A percentile compares a stretch with the other conserved stretches of the same genome.
phyloP scores from a whole-genome alignment of 2,113 vertebrate genomes.

The Chloroceryle aenea region DNA sequence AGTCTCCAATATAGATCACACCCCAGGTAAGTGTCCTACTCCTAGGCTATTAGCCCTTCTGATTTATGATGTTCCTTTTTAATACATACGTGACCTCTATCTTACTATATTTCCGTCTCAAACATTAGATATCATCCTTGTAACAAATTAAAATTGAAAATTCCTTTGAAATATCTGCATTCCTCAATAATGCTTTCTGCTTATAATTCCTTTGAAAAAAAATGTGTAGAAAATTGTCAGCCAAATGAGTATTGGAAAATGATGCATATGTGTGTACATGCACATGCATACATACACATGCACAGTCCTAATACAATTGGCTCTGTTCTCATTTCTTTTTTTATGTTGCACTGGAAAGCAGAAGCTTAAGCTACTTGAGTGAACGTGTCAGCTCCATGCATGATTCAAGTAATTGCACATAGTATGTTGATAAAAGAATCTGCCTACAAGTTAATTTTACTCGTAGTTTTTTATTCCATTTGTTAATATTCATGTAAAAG shows the following conservation, averaged over 20 bases:
- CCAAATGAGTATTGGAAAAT: not conserved
- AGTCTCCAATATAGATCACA: not conserved
- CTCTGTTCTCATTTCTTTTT: not conserved
- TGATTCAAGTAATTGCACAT: not conserved
- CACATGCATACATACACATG: accelerated
- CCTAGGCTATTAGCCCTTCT: not conserved
- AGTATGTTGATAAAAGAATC: not conserved
- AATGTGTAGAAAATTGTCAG: not conserved
- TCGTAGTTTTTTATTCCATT: not conserved
- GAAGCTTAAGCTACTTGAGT: not conserved
- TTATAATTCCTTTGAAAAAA: not conserved
- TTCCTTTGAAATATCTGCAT: not conserved
- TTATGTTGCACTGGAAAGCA: not conserved
- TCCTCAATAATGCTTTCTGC: not conserved
- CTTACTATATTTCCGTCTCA: not conserved
- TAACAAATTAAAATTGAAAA: not conserved
- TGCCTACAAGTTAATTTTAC: not conserved
- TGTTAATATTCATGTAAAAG: not conserved
- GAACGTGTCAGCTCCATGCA: not conserved
- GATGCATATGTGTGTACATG: accelerated
- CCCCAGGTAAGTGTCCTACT: not conserved
- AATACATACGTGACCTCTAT: accelerated
- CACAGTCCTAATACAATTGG: not conserved
- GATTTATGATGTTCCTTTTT: not conserved
- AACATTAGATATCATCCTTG: not conserved